Evolutionary conservation across 2,113 vertebrate genomes (phyloP).

Genomic region (Brachyhypopomus occidentalis): DNA sequence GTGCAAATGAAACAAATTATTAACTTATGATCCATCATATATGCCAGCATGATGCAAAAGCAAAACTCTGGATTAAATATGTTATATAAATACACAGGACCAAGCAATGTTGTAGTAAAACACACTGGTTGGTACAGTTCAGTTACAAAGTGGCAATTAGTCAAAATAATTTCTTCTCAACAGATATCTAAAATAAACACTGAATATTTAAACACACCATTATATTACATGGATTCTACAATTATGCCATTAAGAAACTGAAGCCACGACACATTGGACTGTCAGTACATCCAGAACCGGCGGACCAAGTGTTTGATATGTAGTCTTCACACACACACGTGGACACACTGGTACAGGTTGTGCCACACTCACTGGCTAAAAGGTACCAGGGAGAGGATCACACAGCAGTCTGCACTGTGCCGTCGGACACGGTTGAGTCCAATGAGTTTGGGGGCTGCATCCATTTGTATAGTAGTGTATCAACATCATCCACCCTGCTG

Average conservation of each 20-base stretch:
- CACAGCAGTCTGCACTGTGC: neutral
- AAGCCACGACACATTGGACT: neutral
- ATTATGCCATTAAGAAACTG: slow-evolving; percentile 6
- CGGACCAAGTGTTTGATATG: neutral
- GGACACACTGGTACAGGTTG: neutral
- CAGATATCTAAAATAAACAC: slow-evolving; percentile 8
- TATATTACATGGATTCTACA: neutral
- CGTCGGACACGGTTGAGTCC: neutral
- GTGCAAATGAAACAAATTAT: slow-evolving; percentile 50
- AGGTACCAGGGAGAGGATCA: neutral
- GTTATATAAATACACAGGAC: neutral
- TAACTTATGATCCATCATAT: slow-evolving; percentile 8
- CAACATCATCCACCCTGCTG: neutral
- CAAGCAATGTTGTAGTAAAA: neutral
- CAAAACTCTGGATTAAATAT: slow-evolving; percentile 9
- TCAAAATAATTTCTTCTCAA: neutral
- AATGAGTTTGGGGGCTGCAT: neutral
- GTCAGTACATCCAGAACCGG: neutral
- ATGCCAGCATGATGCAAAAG: slow-evolving; percentile 40
- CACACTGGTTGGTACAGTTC: neutral
- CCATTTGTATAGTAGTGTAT: slow-evolving; percentile 1
- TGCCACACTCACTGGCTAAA: slow-evolving; percentile 6
- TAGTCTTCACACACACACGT: neutral
- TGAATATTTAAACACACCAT: slow-evolving; percentile 5
- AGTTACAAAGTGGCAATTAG: slow-evolving; percentile 14